Evolutionary conservation across 2,113 vertebrate genomes (phyloP), one percentile per base, ranked within the genome.

Genomic region (Neotoma lepida): DNA sequence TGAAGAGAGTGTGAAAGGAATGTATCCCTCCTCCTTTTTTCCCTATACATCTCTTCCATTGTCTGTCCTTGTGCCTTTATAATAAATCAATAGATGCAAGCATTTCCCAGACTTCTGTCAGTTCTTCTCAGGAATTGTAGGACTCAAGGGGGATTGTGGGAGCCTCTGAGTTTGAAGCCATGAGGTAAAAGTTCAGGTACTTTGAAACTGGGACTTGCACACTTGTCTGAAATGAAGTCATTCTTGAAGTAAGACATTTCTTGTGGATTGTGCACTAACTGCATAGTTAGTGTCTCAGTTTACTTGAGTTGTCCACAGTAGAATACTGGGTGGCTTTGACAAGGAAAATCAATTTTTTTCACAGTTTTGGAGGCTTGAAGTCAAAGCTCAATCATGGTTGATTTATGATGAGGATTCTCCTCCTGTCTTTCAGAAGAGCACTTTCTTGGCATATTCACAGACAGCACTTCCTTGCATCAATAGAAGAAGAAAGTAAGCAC

Each of bases 31-130:
- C 17, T 9, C 24, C 54, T 6, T 44, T 8, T 95, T 35, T 8
- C n/a, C 14, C 30, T 22, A 8, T 28, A 4, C 1, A 12, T 6
- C 0, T 30, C n/a, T 89, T 44, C 13, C 26, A 54, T 14, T 56
- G 44, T 1, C 14, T 64, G 9, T 15, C 26, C 4, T 51, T 80
- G 14, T 68, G 0, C 10, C 5, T 56, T 89, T 41, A 66, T 58
- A 58, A n/a, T 39, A 46, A 74, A 76, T 26, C 14, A 76, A 15
- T 66, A 94, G 90, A 33, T 56, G 0, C 39, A 81, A 73, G 74
- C 12, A 46, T 86, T 89, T 89, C 1, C 28, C 33, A 33, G 28
- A 58, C 2, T 58, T 90, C 49, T 64, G 7, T 63, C 13, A 58
- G 9, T 82, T 26, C 46, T 35, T 89, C 5, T 71, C 54, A 20